Conservation (phyloP, 2,888 invertebrate species). For the Dryobotodes eremita region DNA sequence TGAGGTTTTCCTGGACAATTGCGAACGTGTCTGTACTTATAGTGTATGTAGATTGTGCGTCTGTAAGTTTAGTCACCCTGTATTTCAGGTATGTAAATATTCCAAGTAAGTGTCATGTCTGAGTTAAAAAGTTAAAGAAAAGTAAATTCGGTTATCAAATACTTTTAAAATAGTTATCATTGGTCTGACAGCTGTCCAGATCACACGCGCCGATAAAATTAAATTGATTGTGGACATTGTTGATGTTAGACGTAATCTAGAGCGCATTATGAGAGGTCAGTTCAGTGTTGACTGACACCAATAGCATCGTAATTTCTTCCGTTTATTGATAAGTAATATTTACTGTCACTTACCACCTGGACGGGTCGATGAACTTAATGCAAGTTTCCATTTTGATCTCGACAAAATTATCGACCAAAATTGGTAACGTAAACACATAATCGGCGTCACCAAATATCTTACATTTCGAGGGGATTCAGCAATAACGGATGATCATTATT, state of each 20-base stretch:
- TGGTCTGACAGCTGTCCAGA: conserved; percentile 80
- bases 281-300: conserved; percentile 81
- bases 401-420: conserved; percentile 74
- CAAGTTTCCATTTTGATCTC: conserved; percentile 79
- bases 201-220: conserved; percentile 76
- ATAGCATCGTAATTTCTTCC: conserved; percentile 85
- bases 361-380: conserved; percentile 80
- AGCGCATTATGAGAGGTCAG: conserved; percentile 87
- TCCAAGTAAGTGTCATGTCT: conserved; percentile 20
- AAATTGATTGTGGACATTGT: conserved; percentile 78
- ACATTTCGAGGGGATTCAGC: conserved; percentile 67
- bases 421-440: conserved; percentile 78
- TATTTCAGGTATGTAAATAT: conserved; percentile 34
- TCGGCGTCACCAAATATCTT: conserved; percentile 72
- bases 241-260: conserved; percentile 81
- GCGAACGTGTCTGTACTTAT: conserved; percentile 57
- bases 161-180: conserved; percentile 70
- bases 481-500: conserved; percentile 68
- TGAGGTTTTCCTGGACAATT: conserved; percentile 70
- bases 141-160: conserved; percentile 48
- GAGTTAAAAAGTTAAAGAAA: conserved; percentile 34
- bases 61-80: conserved; percentile 28
- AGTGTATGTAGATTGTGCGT: conserved; percentile 53
- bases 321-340: conserved; percentile 86
- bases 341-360: conserved; percentile 87